These are phyloP conservation scores for Rousettus leschenaultii DNA, from an alignment of 2,113 vertebrate species.

Conservation along the genomic window DNA sequence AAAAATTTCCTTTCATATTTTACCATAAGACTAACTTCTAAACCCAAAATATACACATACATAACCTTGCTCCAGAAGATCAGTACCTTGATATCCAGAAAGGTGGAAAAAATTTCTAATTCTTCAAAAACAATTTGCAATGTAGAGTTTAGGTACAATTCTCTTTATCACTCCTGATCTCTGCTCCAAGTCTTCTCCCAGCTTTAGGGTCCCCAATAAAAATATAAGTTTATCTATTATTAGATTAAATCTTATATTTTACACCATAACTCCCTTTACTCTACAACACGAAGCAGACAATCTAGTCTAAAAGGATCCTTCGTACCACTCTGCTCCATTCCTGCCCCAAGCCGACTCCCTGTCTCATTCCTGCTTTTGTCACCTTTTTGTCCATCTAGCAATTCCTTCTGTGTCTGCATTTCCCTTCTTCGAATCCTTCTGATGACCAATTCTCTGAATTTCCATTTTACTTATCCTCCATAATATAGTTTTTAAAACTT, in stretches of 20 bases:
- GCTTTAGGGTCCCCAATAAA: not conserved
- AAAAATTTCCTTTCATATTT: not conserved
- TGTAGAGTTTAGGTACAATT: not conserved
- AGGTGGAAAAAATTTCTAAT: not conserved
- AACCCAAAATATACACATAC: not conserved
- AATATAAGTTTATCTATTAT: not conserved
- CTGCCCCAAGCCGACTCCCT: not conserved
- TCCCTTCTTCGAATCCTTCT: not conserved
- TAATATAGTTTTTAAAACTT: not conserved
- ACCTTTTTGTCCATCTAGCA: not conserved
- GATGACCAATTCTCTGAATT: not conserved
- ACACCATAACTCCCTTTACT: not conserved
- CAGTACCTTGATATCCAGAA: not conserved
- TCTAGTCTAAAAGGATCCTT: not conserved
- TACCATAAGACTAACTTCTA: not conserved
- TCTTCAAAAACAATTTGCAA: not conserved
- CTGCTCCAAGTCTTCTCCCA: not conserved
- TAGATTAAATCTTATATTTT: not conserved
- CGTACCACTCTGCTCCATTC: too few species aligned
- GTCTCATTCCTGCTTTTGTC: not conserved
- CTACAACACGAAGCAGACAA: not conserved
- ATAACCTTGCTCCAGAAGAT: not conserved
- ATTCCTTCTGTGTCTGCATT: not conserved
- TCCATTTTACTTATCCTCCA: not conserved
- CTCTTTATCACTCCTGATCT: not conserved